A percentile compares a stretch with the other conserved stretches of the same genome.
Conservation (phyloP, 2,888 invertebrate species). For the Temnothorax ravouxi region DNA sequence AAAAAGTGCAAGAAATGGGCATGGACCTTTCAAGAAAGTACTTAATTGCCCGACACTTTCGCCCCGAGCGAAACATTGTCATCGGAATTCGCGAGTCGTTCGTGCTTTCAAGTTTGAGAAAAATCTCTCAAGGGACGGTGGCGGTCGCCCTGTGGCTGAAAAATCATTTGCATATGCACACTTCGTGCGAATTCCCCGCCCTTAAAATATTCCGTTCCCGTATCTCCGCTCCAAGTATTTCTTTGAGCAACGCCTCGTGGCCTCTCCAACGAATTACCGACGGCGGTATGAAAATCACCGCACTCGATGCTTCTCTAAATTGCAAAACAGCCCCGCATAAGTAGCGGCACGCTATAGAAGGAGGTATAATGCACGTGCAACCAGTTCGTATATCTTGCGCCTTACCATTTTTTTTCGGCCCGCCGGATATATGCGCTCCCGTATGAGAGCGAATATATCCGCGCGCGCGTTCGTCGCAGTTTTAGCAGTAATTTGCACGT, state of each 20-base stretch:
- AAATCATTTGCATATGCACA: constrained; percentile 77
- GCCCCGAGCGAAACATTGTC: not conserved
- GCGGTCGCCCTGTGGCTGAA: constrained; percentile 57
- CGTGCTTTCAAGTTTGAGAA: constrained; percentile 12
- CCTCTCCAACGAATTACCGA: constrained; percentile 63
- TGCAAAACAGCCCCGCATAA: constrained; percentile 68
- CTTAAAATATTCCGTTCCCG: constrained; percentile 52
- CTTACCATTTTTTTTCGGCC: constrained; percentile 30
- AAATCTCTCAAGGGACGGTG: not conserved
- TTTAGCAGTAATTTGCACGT: constrained; percentile 38
- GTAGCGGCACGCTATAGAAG: not conserved
- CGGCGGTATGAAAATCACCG: constrained; percentile 70
- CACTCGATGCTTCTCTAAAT: constrained; percentile 68
- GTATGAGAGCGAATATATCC: not conserved
- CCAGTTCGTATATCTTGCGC: constrained; percentile 23
- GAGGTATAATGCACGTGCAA: not conserved
- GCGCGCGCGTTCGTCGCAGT: constrained; percentile 26
- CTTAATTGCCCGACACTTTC: constrained; percentile 20
- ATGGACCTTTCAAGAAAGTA: not conserved
- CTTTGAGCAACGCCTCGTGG: constrained; percentile 62
- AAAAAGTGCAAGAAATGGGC: not conserved
- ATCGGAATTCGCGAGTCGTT: not conserved
- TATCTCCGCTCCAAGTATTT: constrained; percentile 48
- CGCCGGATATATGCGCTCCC: not conserved
- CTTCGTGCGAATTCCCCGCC: constrained; percentile 58